phyloP scores from a whole-genome alignment of 2,888 invertebrate genomes.

The Orchestes rusci region DNA sequence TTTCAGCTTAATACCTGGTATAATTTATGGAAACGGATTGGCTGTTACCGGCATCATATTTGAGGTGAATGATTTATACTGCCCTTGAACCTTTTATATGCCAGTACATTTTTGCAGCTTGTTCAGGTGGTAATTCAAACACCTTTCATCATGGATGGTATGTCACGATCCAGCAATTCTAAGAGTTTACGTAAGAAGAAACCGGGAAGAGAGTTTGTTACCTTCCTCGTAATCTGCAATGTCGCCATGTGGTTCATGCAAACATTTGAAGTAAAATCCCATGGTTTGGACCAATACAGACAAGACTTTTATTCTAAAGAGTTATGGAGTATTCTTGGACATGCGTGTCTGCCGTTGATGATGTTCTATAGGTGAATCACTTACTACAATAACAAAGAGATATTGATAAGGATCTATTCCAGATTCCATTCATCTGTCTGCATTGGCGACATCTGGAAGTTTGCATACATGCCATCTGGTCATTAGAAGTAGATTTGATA shows the following conservation, averaged over 20 bases:
- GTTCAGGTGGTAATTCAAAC: conserved; percentile 68
- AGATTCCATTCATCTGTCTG: conserved; percentile 70
- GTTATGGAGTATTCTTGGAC: conserved; percentile 65
- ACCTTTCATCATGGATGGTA: conserved; percentile 62
- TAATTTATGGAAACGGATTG: conserved; percentile 33
- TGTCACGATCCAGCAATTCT: conserved; percentile 65
- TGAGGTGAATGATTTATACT: conserved; percentile 33
- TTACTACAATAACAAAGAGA: neutral
- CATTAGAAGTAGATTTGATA: conserved; percentile 18
- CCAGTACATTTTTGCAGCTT: too few species aligned
- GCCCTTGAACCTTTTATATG: too few species aligned
- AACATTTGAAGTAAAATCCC: conserved; percentile 59
- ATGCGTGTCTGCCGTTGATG: conserved; percentile 64
- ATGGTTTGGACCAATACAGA: conserved; percentile 46
- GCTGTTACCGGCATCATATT: conserved; percentile 27
- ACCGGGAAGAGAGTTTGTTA: conserved; percentile 68
- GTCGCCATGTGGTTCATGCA: conserved; percentile 71
- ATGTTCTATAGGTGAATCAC: conserved; percentile 57
- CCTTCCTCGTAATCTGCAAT: conserved; percentile 68
- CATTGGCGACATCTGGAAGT: conserved; percentile 71
- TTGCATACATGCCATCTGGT: conserved; percentile 55
- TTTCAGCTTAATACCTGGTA: conserved; percentile 60
- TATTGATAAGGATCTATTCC: conserved; percentile 7
- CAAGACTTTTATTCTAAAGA: conserved; percentile 59
- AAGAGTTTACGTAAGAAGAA: conserved; percentile 56